Base-by-base conservation (phyloP, 92 coral and sea anemone genomes). In the Phymanthus crucifer region DNA sequence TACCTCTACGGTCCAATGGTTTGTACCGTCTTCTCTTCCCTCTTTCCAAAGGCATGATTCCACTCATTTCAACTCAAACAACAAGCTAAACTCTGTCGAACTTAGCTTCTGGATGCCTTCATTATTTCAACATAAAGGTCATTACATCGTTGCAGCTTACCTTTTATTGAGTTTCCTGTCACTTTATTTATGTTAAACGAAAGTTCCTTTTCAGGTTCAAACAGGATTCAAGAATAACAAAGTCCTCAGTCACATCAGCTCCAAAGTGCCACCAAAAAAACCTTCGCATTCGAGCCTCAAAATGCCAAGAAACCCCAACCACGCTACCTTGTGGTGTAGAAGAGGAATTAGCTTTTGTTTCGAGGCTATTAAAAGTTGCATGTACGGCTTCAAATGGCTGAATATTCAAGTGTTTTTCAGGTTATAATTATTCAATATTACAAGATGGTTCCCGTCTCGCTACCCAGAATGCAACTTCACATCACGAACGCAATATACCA, bases 91-190 rank as follows among this genome's bases (percentile, higher is more conserved):
- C 68, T 24, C 68, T 24, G 29, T 4, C 16, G 11, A 57, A 1
- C 33, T 6, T 61, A 10, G 11, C 16, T 29, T 33, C 6, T 19
- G 18, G 33, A 27, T 3, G 16, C 4, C 68, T 24, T 12, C 3
- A 0, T 24, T 54, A 54, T 19, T 54, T 54, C 27, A 29, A 61
- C 34, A 61, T 29, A 10, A 61, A 26, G 21, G 16, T 29, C 19
- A 7, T 61, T 27, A 10, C 29, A 29, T 61, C 68, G 68, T 61
- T 61, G 33, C 36, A 61, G 68, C 81, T 64, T 77, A 77, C 81
- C 81, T 77, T 77, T 77, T 64, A 40, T 64, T 37, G 5, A 52
- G 68, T 47, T 77, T 77, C 81, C 81, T 77, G 81, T 61, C 9
- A 32, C 47, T 24, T 61, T 61, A 61, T 61, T 77, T 64, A 70